Conservation (phyloP, 2,113 vertebrate genomes). For the Triplophysa rosa region DNA sequence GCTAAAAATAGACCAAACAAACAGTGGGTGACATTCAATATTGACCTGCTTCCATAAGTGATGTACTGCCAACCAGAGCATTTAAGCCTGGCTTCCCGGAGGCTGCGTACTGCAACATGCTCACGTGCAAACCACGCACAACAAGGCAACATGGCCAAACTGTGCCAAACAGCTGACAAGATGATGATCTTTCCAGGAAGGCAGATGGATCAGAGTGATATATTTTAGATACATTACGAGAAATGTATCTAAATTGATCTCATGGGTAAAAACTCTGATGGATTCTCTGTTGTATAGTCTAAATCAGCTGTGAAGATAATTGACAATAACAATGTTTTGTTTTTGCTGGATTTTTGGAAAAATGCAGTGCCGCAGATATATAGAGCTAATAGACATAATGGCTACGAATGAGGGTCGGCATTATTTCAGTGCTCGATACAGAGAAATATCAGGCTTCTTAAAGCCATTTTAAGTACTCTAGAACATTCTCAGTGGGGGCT, state of each 20-base stretch:
- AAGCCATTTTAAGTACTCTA: not conserved
- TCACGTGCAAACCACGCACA: not conserved
- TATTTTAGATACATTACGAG: slow-evolving; percentile 36
- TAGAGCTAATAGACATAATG: not conserved
- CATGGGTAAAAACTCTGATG: not conserved
- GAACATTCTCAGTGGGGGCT: too few relatives aligned
- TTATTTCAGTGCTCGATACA: too few relatives aligned
- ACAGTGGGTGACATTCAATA: slow-evolving; percentile 40
- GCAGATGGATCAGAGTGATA: slow-evolving; percentile 37
- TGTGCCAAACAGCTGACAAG: slow-evolving; percentile 36
- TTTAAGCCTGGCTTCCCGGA: slow-evolving; percentile 8
- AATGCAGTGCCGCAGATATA: not conserved
- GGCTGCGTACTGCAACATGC: not conserved
- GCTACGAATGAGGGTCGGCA: too few relatives aligned
- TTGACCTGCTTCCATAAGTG: slow-evolving; percentile 33
- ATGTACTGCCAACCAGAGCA: not conserved
- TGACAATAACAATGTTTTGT: not conserved
- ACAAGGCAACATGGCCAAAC: slow-evolving; percentile 27
- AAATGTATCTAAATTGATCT: not conserved
- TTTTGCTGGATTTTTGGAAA: not conserved
- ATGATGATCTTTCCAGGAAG: slow-evolving; percentile 4
- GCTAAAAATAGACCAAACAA: slow-evolving; percentile 45
- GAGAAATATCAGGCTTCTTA: not conserved
- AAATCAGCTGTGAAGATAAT: slow-evolving; percentile 1
- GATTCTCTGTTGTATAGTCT: slow-evolving; percentile 1